Evolutionary conservation across 2,797 vertebrate genomes (phyloP).

Genomic region (Centropyge bicolor): DNA sequence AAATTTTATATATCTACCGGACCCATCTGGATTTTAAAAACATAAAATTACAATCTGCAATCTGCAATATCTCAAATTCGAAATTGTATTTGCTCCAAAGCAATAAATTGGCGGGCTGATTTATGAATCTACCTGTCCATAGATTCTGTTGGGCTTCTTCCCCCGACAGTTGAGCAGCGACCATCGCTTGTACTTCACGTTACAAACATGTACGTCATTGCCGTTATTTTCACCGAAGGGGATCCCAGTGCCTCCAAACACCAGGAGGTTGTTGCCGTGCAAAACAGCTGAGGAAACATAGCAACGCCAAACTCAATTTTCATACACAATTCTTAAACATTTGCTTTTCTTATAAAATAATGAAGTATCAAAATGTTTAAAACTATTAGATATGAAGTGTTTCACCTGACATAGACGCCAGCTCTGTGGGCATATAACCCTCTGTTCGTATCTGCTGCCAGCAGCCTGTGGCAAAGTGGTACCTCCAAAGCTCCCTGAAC

Average conservation of each 20-base stretch:
- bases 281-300: conserved; percentile 88
- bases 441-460: conserved; percentile 98
- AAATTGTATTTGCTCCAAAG: background rate
- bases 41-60: too few relatives aligned
- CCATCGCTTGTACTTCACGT: conserved; percentile 97
- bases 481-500: conserved; percentile 98
- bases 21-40: background rate
- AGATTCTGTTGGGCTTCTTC: conserved; percentile 97
- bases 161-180: conserved; percentile 95
- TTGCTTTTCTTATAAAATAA: background rate
- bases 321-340: background rate
- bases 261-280: conserved; percentile 98
- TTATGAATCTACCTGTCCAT: conserved; percentile 91
- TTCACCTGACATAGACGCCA: conserved; percentile 98
- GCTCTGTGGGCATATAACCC: conserved; percentile 96
- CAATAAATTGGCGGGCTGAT: background rate
- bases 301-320: background rate
- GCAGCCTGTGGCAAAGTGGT: conserved; percentile 95
- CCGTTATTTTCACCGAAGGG: conserved; percentile 98
- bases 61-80: background rate
- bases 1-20: background rate
- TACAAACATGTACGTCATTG: conserved; percentile 97
- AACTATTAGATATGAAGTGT: background rate
- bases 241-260: conserved; percentile 97
- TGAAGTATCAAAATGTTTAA: background rate